Percentiles rank a stretch among this genome's conserved stretches.
These are phyloP conservation scores for Drosophila koepferae DNA, from an alignment of 2,888 invertebrate species.

Conservation along the genomic window DNA sequence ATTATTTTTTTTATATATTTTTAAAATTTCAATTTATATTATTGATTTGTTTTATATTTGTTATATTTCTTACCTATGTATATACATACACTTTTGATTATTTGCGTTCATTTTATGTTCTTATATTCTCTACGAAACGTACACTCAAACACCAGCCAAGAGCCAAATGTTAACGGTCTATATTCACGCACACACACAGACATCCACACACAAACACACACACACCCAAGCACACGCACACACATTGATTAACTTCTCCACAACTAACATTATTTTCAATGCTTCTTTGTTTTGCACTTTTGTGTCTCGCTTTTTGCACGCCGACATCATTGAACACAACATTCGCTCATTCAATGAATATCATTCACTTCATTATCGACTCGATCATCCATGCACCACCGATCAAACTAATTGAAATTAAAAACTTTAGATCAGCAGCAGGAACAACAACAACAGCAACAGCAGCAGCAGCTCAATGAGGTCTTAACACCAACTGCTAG, in stretches of 20 bases:
- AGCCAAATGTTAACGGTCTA: slow-evolving; percentile 22
- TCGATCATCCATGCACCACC: slow-evolving; percentile 51
- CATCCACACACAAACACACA: slow-evolving; percentile 4
- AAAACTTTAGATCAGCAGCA: slow-evolving; percentile 72
- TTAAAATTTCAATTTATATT: not conserved
- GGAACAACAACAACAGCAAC: slow-evolving; percentile 41
- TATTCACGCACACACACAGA: slow-evolving; percentile 4
- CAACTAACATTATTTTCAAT: slow-evolving; percentile 28
- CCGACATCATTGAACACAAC: slow-evolving; percentile 18
- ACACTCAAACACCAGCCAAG: slow-evolving; percentile 75
- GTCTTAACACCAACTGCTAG: slow-evolving; percentile 62
- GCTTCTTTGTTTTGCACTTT: slow-evolving; percentile 25
- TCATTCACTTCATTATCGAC: slow-evolving; percentile 15
- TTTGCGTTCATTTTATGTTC: slow-evolving; percentile 24
- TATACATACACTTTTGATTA: slow-evolving; percentile 25
- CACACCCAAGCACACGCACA: slow-evolving; percentile 2
- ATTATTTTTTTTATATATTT: not conserved
- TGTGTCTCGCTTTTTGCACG: slow-evolving; percentile 23
- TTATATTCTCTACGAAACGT: slow-evolving; percentile 27
- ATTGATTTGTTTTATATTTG: not conserved
- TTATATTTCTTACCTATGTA: slow-evolving; percentile 8
- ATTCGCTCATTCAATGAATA: slow-evolving; percentile 22
- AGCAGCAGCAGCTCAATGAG: slow-evolving; percentile 59
- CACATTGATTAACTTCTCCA: not conserved
- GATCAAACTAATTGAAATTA: slow-evolving; percentile 55